Conservation (phyloP, 2,113 vertebrate genomes). For the Anarrhichthys ocellatus region DNA sequence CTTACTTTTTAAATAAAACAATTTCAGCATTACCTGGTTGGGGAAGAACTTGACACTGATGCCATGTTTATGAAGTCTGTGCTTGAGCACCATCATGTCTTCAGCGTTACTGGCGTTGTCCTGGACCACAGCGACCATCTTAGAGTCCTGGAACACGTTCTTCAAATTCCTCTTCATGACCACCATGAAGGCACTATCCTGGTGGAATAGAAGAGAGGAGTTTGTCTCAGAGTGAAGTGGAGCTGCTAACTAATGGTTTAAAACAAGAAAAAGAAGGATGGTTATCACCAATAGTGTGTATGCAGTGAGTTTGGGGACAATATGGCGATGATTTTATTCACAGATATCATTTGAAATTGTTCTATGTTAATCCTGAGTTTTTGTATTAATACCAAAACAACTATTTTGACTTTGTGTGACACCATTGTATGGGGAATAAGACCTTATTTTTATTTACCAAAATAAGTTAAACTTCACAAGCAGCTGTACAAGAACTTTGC, state of each 20-base stretch:
- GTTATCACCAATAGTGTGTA: background rate
- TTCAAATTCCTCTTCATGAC: constrained; percentile 82
- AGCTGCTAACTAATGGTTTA: background rate
- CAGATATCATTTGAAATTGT: background rate
- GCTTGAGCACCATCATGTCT: constrained; percentile 83
- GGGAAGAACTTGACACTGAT: constrained; percentile 87
- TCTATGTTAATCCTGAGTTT: background rate
- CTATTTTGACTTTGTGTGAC: background rate
- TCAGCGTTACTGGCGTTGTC: constrained; percentile 81
- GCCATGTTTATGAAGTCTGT: constrained; percentile 84
- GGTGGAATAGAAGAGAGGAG: background rate
- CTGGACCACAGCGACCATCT: constrained; percentile 91
- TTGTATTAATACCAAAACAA: background rate
- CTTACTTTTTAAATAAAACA: background rate
- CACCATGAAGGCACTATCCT: constrained; percentile 81
- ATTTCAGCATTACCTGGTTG: constrained; percentile 82
- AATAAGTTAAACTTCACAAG: background rate
- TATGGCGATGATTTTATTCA: background rate
- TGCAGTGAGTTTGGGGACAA: background rate
- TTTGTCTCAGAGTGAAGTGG: background rate
- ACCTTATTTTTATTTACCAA: background rate
- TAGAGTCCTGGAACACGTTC: constrained; percentile 80
- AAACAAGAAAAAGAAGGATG: background rate
- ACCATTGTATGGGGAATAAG: background rate
- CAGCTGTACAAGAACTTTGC: background rate